Evolutionary conservation across 2,113 vertebrate genomes (phyloP), one percentile per base, ranked within the genome.

Genomic region (Chionis minor): DNA sequence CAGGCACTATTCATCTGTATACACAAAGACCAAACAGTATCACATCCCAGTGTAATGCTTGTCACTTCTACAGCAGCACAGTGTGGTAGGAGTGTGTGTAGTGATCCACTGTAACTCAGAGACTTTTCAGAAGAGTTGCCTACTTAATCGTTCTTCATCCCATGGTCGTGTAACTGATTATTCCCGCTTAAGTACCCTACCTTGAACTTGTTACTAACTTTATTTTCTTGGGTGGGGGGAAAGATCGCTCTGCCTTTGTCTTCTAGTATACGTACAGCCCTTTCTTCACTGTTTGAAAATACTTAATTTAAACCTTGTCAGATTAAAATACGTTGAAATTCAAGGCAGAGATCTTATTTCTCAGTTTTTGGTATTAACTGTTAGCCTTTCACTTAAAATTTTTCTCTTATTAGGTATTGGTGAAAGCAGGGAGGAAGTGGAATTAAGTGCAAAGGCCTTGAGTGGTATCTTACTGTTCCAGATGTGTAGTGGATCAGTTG

Each of bases 41-140:
- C 66, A 27, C 0, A 0, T 82, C 42, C 30, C 33, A 32, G 6
- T 19, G 33, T 58, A 14, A 67, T 5, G 14, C 61, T 69, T 73
- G 75, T 67, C 2, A 26, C 20, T 92, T 88, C 63, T 0, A 0
- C 42, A 62, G 3, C 22, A 54, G 49, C 24, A 6, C 1, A 0
- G 1, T 15, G 19, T 0, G 0, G 40, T 45, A 81, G 45, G 42
- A 35, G 75, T 62, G 45, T 26, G 27, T 2, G 0, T 10, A n/a
- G 67, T 52, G 82, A 90, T 82, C 38, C 62, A 27, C 62, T 83
- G 54, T 49, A 90, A 81, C 30, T 81, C 51, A 5, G 30, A 47
- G 35, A 24, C 72, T 86, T 59, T 88, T 73, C 61, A 59, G n/a
- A 86, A 81, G 32, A 12, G 23, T 55, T 63, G 20, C 38, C 59